These are phyloP conservation scores for Vandiemenella viatica DNA, from an alignment of 2,888 invertebrate species.

Conservation along the genomic window DNA sequence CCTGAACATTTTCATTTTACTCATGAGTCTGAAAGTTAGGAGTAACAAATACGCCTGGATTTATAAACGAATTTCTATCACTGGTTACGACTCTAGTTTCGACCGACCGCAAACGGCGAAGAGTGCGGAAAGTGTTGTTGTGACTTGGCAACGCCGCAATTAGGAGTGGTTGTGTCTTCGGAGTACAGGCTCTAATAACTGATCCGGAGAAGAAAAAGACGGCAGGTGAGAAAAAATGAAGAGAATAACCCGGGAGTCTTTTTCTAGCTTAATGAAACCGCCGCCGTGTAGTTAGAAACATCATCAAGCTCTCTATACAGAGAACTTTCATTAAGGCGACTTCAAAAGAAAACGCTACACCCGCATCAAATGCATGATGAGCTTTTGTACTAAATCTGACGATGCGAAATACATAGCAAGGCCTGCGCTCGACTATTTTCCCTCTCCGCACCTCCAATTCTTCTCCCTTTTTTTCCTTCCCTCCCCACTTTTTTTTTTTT, in stretches of 20 bases:
- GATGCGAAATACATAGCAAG: slow-evolving; percentile 9
- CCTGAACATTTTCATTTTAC: too few species aligned
- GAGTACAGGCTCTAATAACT: slow-evolving; percentile 2
- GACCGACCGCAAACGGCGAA: too few species aligned
- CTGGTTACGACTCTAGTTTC: too few species aligned
- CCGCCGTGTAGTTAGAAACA: slow-evolving; percentile 3
- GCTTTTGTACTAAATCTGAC: slow-evolving; percentile 12
- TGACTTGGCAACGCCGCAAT: slow-evolving; percentile 6
- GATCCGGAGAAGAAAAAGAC: neutral
- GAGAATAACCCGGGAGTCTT: slow-evolving; percentile 1
- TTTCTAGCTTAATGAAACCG: slow-evolving; percentile 6
- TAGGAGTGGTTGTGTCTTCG: neutral
- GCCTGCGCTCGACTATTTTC: neutral
- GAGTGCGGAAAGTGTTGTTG: too few species aligned
- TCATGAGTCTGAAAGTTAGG: too few species aligned
- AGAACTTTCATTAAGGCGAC: slow-evolving; percentile 4
- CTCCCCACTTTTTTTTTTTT: neutral
- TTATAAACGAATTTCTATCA: too few species aligned
- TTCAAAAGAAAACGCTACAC: slow-evolving; percentile 4
- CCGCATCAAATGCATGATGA: slow-evolving; percentile 1
- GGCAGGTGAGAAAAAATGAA: neutral
- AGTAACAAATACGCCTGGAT: too few species aligned
- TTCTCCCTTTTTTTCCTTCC: neutral
- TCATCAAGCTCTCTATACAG: slow-evolving; percentile 3
- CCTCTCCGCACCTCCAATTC: neutral